These are phyloP conservation scores for Serilophus lunatus DNA, from an alignment of 2,113 vertebrate species.

Conservation along the genomic window DNA sequence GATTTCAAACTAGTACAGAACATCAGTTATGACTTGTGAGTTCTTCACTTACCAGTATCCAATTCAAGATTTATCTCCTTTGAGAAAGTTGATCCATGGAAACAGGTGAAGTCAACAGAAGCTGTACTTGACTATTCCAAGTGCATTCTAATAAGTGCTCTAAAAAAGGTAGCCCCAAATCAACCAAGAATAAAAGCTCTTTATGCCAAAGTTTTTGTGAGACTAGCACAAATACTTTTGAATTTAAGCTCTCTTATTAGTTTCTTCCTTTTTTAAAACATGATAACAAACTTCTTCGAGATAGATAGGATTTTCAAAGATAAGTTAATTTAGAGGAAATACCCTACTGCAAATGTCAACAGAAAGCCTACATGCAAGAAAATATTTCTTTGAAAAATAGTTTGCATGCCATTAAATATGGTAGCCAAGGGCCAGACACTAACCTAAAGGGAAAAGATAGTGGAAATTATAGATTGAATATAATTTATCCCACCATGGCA, in stretches of 20 bases:
- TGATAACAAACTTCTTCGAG: neutral
- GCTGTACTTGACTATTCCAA: neutral
- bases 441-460: neutral
- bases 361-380: neutral
- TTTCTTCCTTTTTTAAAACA: neutral
- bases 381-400: neutral
- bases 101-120: neutral
- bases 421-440: neutral
- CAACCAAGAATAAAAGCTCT: rapidly evolving
- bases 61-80: neutral
- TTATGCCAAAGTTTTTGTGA: neutral
- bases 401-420: neutral
- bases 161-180: neutral
- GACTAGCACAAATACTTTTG: neutral
- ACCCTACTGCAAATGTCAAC: neutral
- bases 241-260: neutral
- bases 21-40: neutral
- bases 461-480: neutral
- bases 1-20: too few relatives aligned
- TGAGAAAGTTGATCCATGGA: neutral
- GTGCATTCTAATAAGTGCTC: neutral
- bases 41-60: neutral
- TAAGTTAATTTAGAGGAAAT: neutral
- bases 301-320: neutral
- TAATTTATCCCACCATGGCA: neutral